Evolutionary conservation across 2,888 invertebrate species (phyloP).

Genomic region (Crioceris asparagi): DNA sequence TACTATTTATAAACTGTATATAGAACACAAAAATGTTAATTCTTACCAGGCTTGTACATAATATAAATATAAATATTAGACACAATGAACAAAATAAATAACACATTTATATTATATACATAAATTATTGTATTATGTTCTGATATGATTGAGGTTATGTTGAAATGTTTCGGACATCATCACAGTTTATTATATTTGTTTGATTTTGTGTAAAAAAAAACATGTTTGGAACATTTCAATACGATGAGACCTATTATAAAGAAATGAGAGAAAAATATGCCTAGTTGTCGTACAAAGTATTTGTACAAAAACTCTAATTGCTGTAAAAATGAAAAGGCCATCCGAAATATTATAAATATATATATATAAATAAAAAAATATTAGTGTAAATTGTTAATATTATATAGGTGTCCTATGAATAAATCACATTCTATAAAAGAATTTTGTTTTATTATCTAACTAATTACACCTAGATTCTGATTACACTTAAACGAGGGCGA

Average conservation of each 20-base stretch:
- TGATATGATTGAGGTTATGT: too few species aligned
- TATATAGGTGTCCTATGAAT: slow-evolving; percentile 35
- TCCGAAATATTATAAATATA: too few species aligned
- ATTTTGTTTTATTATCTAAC: neutral
- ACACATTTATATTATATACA: slow-evolving; percentile 22
- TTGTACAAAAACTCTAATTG: slow-evolving; percentile 24
- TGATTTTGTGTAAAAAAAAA: neutral
- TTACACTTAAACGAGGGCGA: too few species aligned
- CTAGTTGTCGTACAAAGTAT: slow-evolving; percentile 24
- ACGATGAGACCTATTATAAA: too few species aligned
- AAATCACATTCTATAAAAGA: slow-evolving; percentile 33
- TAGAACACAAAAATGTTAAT: slow-evolving; percentile 18
- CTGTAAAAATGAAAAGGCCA: slow-evolving; percentile 21
- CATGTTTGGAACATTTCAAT: too few species aligned
- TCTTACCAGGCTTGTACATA: too few species aligned
- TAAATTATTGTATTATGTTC: too few species aligned
- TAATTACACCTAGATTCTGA: too few species aligned
- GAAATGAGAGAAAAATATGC: slow-evolving; percentile 12
- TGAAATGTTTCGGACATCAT: too few species aligned
- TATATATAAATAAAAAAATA: too few species aligned
- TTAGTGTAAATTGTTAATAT: slow-evolving; percentile 37
- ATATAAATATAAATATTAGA: too few species aligned
- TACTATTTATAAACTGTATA: slow-evolving; percentile 26
- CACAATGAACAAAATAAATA: slow-evolving; percentile 13
- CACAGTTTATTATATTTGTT: slow-evolving; percentile 6